These are phyloP conservation scores for Meloidogyne chitwoodi DNA, from an alignment of 1,140 invertebrate genomes.

Conservation along the genomic window DNA sequence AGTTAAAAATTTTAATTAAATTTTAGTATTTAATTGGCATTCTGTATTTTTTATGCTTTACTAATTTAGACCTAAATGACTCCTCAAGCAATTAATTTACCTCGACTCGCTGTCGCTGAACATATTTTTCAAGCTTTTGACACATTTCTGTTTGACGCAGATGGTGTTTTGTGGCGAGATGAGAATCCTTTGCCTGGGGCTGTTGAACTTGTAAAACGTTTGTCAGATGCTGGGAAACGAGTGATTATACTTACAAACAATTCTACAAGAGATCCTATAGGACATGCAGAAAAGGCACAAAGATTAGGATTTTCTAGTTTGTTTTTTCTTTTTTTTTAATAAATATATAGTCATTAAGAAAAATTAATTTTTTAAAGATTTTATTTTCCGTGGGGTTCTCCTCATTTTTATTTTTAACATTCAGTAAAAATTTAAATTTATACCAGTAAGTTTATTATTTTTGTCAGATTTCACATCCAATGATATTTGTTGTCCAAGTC, in stretches of 20 bases:
- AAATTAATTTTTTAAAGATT: too few species aligned
- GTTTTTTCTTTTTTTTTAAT: not conserved
- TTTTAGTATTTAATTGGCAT: not conserved
- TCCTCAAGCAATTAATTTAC: not conserved
- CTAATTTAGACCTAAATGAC: not conserved
- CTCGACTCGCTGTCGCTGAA: not conserved
- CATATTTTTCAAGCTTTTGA: conserved; percentile 33
- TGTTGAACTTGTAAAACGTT: conserved; percentile 70
- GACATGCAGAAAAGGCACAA: conserved; percentile 74
- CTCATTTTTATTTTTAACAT: conserved; percentile 27
- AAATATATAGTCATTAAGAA: not conserved
- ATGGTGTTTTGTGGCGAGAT: conserved; percentile 78
- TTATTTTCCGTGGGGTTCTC: too few species aligned
- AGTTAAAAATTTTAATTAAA: too few species aligned
- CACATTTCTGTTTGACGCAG: conserved; percentile 58
- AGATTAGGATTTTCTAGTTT: conserved; percentile 69
- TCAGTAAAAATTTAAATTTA: too few species aligned
- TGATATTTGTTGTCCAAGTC: conserved; percentile 69
- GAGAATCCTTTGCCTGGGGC: conserved; percentile 70
- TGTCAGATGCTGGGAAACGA: conserved; percentile 73
- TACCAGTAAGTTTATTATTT: too few species aligned
- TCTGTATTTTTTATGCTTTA: not conserved
- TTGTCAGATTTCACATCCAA: not conserved
- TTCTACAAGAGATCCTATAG: conserved; percentile 76
- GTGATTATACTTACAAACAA: conserved; percentile 91